Evolutionary conservation across 2,888 invertebrate genomes (phyloP).

Genomic region (Sminthurinus aureus): DNA sequence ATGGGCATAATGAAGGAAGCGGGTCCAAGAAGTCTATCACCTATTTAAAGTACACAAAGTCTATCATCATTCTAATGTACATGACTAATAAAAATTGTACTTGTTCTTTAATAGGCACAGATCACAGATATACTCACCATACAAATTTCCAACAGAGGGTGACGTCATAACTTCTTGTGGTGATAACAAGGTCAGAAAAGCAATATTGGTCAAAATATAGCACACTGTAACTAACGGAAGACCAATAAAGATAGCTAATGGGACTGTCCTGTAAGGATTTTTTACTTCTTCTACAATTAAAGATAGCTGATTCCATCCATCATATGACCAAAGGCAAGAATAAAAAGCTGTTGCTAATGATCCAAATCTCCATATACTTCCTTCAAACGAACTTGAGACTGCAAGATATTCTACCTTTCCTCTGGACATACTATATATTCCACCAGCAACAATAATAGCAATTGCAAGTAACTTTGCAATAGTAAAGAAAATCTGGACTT

Average conservation of each 20-base stretch:
- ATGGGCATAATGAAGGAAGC: slow-evolving; percentile 75
- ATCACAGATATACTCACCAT: no score
- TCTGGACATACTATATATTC: slow-evolving; percentile 72
- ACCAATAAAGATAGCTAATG: slow-evolving; percentile 79
- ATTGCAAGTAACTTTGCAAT: slow-evolving; percentile 80
- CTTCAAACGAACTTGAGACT: slow-evolving; percentile 71
- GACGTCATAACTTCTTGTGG: slow-evolving; percentile 77
- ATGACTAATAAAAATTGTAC: neutral
- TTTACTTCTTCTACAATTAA: slow-evolving; percentile 69
- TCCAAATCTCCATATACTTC: slow-evolving; percentile 72
- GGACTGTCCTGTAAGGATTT: slow-evolving; percentile 72
- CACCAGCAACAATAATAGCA: slow-evolving; percentile 77
- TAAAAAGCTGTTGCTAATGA: slow-evolving; percentile 80
- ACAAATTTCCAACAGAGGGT: slow-evolving; percentile 80
- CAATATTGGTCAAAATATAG: slow-evolving; percentile 85
- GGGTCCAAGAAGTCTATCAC: slow-evolving; percentile 70
- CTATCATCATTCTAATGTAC: neutral
- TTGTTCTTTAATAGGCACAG: neutral
- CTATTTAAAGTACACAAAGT: slow-evolving; percentile 25
- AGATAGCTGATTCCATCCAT: slow-evolving; percentile 76
- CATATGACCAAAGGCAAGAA: slow-evolving; percentile 83
- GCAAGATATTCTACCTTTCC: slow-evolving; percentile 72
- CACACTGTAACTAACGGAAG: slow-evolving; percentile 81
- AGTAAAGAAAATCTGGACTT: slow-evolving; percentile 81
- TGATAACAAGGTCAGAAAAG: slow-evolving; percentile 83